Conservation (phyloP, 2,113 vertebrate species). For the Coreoperca whiteheadi region DNA sequence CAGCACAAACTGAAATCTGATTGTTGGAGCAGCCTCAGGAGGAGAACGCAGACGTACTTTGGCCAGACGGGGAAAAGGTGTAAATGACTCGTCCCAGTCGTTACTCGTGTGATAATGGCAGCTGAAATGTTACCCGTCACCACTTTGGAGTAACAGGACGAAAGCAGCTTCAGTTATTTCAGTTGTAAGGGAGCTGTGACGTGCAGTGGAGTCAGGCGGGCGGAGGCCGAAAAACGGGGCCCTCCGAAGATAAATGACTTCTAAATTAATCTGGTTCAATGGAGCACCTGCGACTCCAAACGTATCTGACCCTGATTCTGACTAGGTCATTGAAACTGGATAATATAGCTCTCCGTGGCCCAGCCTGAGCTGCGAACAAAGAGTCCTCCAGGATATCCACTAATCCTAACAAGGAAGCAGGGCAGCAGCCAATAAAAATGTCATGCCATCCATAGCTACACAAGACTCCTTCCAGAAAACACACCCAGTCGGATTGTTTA, state of each 20-base stretch:
- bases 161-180: too few species aligned
- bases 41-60: neutral
- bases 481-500: constrained; percentile 20
- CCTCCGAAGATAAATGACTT: constrained; percentile 11
- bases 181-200: too few species aligned
- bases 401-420: constrained; percentile 50
- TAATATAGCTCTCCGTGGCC: neutral
- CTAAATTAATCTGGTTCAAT: constrained; percentile 28
- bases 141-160: too few species aligned
- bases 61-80: too few species aligned
- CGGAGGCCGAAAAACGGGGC: neutral
- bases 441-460: neutral
- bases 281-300: constrained; percentile 6
- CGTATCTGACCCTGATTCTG: neutral
- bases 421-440: constrained; percentile 37
- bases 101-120: too few species aligned
- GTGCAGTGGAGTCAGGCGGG: neutral
- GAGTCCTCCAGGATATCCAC: constrained; percentile 33
- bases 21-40: neutral
- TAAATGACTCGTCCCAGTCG: too few species aligned
- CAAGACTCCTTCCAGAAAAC: constrained; percentile 13
- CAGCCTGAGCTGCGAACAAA: neutral
- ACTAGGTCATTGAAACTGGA: neutral
- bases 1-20: too few species aligned
- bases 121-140: too few species aligned